Evolutionary conservation across 2,888 invertebrate species (phyloP).

Genomic region (Idaea biselata): DNA sequence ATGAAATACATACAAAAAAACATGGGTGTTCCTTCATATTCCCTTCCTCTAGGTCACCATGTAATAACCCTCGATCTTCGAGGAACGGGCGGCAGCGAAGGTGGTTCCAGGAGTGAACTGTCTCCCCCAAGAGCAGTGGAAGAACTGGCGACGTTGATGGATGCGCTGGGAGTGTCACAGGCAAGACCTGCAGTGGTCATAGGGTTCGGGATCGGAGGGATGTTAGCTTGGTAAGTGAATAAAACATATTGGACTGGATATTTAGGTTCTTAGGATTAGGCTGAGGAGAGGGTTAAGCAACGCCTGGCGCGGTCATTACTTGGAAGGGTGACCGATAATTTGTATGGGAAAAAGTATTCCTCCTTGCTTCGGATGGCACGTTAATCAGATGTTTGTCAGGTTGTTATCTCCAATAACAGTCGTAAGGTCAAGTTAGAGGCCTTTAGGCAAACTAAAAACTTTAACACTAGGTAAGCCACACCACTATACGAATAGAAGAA

Average conservation of each 20-base stretch:
- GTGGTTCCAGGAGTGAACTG: constrained; percentile 55
- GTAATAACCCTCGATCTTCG: constrained; percentile 68
- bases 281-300: too few relatives aligned
- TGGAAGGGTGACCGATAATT: too few relatives aligned
- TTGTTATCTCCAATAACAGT: too few relatives aligned
- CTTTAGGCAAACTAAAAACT: too few relatives aligned
- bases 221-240: constrained; percentile 66
- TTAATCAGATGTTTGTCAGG: too few relatives aligned
- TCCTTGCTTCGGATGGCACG: too few relatives aligned
- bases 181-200: constrained; percentile 58
- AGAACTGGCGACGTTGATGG: constrained; percentile 57
- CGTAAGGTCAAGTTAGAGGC: too few relatives aligned
- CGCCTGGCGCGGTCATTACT: too few relatives aligned
- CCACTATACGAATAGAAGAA: too few relatives aligned
- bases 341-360: too few relatives aligned
- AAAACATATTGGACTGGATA: background rate
- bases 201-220: constrained; percentile 71
- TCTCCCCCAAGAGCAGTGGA: constrained; percentile 64
- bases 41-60: constrained; percentile 40
- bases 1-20: background rate
- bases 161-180: constrained; percentile 60
- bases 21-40: background rate
- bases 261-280: background rate
- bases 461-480: too few relatives aligned
- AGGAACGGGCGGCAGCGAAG: constrained; percentile 69